A percentile compares a stretch with the other conserved stretches of the same genome.
Conservation (phyloP, 2,113 vertebrate species). For the Zingel zingel region DNA sequence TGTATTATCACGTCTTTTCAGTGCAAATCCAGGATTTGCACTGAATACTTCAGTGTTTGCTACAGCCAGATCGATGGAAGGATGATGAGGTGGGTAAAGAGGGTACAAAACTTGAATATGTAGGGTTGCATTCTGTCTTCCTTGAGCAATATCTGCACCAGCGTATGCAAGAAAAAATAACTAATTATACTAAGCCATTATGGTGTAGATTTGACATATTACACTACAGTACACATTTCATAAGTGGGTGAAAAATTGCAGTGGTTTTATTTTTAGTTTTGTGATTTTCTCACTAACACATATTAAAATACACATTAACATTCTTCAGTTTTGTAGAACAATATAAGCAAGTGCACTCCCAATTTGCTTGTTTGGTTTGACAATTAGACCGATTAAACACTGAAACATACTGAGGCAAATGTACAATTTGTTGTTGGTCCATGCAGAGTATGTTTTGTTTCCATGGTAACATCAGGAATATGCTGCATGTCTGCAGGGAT, state of each 20-base stretch:
- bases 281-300: not conserved
- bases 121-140: not conserved
- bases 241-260: not conserved
- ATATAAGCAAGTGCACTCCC: not conserved
- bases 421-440: not conserved
- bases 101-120: not conserved
- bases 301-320: not conserved
- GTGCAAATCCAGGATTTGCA: not conserved
- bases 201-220: not conserved
- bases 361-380: conserved; percentile 32
- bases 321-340: conserved; percentile 1
- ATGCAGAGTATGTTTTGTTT: conserved; percentile 40
- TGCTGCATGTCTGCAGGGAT: conserved; percentile 19
- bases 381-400: conserved; percentile 39
- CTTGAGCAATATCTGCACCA: not conserved
- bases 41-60: conserved; percentile 1
- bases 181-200: not conserved
- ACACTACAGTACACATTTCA: not conserved
- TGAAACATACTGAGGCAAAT: conserved; percentile 22
- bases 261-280: not conserved
- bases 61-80: not conserved
- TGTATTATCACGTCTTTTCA: no score
- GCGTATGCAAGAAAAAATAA: not conserved
- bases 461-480: conserved; percentile 54
- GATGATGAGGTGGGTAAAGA: not conserved